Conservation (phyloP, 2,797 vertebrate genomes). For the Nothura maculosa region DNA sequence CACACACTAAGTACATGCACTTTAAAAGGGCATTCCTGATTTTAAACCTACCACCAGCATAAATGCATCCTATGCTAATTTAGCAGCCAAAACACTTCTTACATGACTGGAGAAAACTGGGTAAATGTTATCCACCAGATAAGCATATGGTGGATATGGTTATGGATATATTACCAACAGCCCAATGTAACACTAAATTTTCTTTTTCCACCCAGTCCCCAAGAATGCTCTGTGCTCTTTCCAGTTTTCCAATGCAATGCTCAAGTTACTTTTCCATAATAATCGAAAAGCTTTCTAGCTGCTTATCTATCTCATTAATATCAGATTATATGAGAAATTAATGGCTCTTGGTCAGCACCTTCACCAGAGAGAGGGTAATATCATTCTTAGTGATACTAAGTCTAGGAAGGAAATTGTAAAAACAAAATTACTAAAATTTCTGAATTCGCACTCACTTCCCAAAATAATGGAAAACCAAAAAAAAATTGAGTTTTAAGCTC, state of each 20-base stretch:
- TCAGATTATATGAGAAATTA: neutral
- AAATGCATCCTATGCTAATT: neutral
- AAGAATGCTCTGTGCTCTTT: neutral
- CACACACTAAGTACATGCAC: neutral
- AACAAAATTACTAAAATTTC: neutral
- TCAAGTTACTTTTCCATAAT: neutral
- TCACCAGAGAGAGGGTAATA: neutral
- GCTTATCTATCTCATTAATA: neutral
- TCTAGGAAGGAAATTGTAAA: neutral
- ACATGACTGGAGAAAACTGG: neutral
- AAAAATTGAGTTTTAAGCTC: conserved; percentile 33
- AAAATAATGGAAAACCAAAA: neutral
- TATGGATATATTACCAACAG: neutral
- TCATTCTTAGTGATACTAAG: neutral
- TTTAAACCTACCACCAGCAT: neutral
- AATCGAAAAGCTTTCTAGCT: neutral
- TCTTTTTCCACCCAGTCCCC: neutral
- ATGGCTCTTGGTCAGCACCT: neutral
- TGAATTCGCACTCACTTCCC: neutral
- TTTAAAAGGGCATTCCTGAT: neutral
- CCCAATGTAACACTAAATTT: neutral
- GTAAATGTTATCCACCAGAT: neutral
- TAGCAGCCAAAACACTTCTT: neutral
- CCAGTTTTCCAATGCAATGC: neutral
- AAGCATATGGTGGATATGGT: neutral